Base-by-base conservation (phyloP, 2,888 invertebrate genomes). In the Troglohyphantes excavatus region DNA sequence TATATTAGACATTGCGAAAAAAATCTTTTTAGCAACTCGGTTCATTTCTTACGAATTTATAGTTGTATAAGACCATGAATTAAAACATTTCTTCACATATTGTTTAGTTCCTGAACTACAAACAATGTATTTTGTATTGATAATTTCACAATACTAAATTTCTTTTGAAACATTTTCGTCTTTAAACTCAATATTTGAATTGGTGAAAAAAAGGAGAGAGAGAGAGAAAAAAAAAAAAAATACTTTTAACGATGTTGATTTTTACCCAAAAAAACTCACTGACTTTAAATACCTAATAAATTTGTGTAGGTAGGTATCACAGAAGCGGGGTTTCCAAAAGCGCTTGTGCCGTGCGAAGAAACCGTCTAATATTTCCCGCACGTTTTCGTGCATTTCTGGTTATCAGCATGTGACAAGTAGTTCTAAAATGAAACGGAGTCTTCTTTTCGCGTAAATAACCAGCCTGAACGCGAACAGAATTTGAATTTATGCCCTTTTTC, bases 321-420 rank as follows among this genome's bases (percentile, higher is more conserved):
- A 72, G 9, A 46, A 72, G 72, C 39, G 19, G n/a, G 7, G 61
- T n/a, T 75, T 61, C 53, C 17, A 75, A 73, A 29, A 21, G 17
- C 21, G 11, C 17, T 73, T 26, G 26, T 75, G 5, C 33, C 75
- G 61, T 61, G 59, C 29, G 29, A 26, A 29, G 27, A 75, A 61
- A 19, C 72, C 26, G 53, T n/a, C 75, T 75, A 75, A 75, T 75
- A 75, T 75, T 75, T 75, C 21, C 21, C 21, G 75, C 75, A 75
- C 75, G 75, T 75, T 75, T 75, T 61, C 59, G 59, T 75, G 75
- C 75, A 75, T 61, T 75, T 75, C 75, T 75, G 75, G 75, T 75
- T 75, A 75, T 75, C 75, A 75, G 29, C 46, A 72, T 72, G 72
- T 27, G 72, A 72, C 72, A 72, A 72, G 46, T 72, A 53, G 46